These are phyloP conservation scores for Cryptoprocta ferox DNA, from an alignment of 2,797 vertebrate species.

Conservation along the genomic window DNA sequence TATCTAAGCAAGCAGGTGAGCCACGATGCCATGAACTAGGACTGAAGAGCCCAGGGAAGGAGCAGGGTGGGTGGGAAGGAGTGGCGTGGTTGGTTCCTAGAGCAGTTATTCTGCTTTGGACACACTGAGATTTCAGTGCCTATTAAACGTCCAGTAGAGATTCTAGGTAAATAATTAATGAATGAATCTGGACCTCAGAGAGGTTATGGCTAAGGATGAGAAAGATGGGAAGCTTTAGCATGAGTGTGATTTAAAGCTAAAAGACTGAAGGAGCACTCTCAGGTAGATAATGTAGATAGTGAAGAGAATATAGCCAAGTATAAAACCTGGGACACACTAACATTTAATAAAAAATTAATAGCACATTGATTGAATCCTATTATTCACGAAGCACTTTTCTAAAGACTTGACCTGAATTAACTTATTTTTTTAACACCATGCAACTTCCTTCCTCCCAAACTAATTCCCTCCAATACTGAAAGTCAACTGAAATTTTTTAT, in stretches of 20 bases:
- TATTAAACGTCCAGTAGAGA: neutral
- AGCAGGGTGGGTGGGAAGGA: neutral
- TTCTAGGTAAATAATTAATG: neutral
- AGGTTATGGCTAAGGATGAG: neutral
- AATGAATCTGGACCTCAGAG: neutral
- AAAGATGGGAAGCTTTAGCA: neutral
- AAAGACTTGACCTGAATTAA: neutral
- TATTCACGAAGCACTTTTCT: neutral
- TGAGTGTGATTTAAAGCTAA: neutral
- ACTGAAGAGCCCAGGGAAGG: neutral
- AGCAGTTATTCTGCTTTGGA: neutral
- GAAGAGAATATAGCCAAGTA: neutral
- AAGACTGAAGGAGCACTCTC: neutral
- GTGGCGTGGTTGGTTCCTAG: neutral
- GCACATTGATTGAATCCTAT: neutral
- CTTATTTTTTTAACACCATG: constrained; percentile 23
- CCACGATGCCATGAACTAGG: neutral
- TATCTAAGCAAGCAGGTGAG: neutral
- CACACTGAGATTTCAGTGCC: neutral
- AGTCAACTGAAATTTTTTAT: constrained; percentile 42
- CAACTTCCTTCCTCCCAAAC: neutral
- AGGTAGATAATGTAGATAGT: neutral
- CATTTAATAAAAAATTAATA: constrained; percentile 1
- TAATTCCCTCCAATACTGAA: constrained; percentile 11
- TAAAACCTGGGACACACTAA: neutral